Base-by-base conservation (phyloP, 1,140 invertebrate species). In the Cotesia vestalis region DNA sequence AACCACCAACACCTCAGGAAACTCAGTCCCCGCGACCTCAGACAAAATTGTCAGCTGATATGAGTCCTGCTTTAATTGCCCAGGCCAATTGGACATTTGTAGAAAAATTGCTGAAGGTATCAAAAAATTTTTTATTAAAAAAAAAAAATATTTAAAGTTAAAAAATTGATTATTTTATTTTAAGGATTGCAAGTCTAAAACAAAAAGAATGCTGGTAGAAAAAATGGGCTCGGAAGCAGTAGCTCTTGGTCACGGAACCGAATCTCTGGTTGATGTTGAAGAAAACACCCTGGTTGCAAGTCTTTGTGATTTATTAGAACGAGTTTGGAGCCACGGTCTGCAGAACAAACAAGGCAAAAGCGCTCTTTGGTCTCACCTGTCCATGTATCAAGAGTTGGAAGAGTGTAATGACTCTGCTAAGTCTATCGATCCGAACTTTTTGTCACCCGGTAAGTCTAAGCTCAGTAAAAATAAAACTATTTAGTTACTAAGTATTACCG, bases 81-180 rank as follows among this genome's bases (percentile, higher is more conserved):
- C 96, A 98, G 85, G 96, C 96, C 12, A 99, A 99, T 87, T 98
- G 96, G 94, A 96, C 95, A 53, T 99, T 99, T 89, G 97, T 99
- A 17, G 96, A 99, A 82, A 96, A 97, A 80, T 89, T 99, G 74
- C 88, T 99, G 12, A 96, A 96, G 91, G 96, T 97, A 89, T 1
- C 2, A 27, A 27, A 27, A 27, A 27, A 27, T 27, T 27, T 27
- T 27, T 27, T 27, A 27, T 40, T 66, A 34, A 52, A 11, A 52
- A 51, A 51, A 51, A 51, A 69, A 14, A 0, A 11, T n/a, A 71
- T 36, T 20, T 66, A 68, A 38, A 62, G 17, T 20, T 40, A 66
- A 8, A 11, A 55, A 55, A 14, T 55, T 4, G 14, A 35, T 67
- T 27, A n/a, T 36, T 63, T 36, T 57, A 20, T 55, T 55, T 55